Conservation (phyloP, 1,140 invertebrate species). For the Asbolus verrucosus region DNA sequence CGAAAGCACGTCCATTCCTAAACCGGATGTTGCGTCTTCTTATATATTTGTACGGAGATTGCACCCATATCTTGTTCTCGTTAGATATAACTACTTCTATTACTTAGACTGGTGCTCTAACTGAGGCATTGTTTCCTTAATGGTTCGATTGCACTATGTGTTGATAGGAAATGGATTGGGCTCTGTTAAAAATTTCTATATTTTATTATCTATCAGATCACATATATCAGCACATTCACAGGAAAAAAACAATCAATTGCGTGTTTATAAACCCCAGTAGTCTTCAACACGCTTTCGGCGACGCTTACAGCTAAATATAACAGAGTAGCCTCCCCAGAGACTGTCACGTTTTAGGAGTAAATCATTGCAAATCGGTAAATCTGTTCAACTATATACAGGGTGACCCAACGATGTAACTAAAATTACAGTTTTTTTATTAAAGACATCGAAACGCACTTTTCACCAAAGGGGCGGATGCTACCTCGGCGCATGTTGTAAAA, state of each 20-base stretch:
- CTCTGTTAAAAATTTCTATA: neutral
- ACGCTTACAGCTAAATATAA: conserved; percentile 27
- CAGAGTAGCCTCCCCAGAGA: conserved; percentile 34
- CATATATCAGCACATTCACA: conserved; percentile 3
- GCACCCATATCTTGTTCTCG: conserved; percentile 55
- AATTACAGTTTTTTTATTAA: no score
- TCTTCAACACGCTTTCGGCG: conserved; percentile 20
- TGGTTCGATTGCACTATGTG: conserved; percentile 30
- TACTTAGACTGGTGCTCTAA: conserved; percentile 42
- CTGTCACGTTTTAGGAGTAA: conserved; percentile 37
- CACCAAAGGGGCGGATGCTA: no score
- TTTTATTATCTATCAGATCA: conserved; percentile 16
- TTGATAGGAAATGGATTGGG: no score
- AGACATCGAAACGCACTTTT: no score
- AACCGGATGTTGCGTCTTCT: conserved; percentile 55
- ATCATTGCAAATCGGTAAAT: conserved; percentile 26
- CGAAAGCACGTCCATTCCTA: conserved; percentile 55
- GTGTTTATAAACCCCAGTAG: neutral
- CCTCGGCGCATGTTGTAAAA: no score
- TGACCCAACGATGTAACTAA: no score
- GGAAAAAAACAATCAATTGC: conserved; percentile 33
- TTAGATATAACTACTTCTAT: conserved; percentile 42
- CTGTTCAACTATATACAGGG: no score
- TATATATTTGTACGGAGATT: conserved; percentile 56
- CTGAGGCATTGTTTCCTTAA: conserved; percentile 41